Base-by-base conservation (phyloP, 2,113 vertebrate species). In the Pelobates fuscus region DNA sequence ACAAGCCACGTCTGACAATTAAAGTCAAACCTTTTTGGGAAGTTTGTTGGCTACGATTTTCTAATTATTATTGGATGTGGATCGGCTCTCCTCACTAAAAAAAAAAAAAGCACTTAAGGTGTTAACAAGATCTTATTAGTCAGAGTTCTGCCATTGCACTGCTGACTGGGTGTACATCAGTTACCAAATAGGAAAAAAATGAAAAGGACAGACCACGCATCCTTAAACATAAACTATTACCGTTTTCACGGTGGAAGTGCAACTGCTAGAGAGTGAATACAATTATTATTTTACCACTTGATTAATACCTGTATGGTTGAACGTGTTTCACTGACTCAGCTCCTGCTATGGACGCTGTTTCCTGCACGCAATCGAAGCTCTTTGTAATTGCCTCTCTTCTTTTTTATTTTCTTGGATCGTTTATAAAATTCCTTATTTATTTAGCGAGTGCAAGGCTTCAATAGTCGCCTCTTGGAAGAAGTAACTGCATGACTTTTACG, bases 381-480 rank as follows among this genome's bases (percentile, higher is more conserved):
- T 64, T 69, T 73, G 67, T 82, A 84, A 84, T 84, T 82, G 71
- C 72, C 73, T 84, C 67, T 77, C 83, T 84, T 83, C 79, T 69
- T 76, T 78, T 79, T 79, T 74, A 81, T 81, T 80, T 79, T 78
- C 41, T 20, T 18, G 66, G 46, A 30, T 86, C 26, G 0, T 46
- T 82, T 72, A 80, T 77, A 65, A n/a, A 49, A 10, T 59, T 54
- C 43, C 60, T 8, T 52, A 62, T 21, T 25, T 1, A 10, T 0
- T 0, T 71, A 14, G 2, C n/a, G 57, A 60, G 0, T 0, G 0
- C 27, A 23, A 20, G 52, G n/a, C n/a, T 8, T 55, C n/a, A 20
- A 55, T 21, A 44, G 29, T 71, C 68, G 68, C n/a, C 55, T 77
- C 58, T 0, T 27, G 5, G 27, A 67, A 17, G 46, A 14, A 43